These are phyloP conservation scores for Torymus texanus DNA, from an alignment of 2,888 invertebrate genomes.

Conservation along the genomic window DNA sequence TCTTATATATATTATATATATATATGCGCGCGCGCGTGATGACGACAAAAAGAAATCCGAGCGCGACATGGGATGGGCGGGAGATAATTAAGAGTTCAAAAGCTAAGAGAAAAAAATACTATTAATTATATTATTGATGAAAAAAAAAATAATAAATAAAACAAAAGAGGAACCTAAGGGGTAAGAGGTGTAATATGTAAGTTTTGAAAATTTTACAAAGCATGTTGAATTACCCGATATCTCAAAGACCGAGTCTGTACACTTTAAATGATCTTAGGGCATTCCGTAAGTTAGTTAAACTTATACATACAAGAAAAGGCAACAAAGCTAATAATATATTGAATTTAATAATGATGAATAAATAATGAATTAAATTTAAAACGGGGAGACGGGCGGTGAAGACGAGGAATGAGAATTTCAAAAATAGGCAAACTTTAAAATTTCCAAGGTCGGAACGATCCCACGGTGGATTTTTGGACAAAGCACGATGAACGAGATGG, in stretches of 20 bases:
- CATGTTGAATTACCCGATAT: constrained; percentile 61
- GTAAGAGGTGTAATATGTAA: constrained; percentile 63
- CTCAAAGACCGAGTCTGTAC: constrained; percentile 65
- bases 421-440: constrained; percentile 54
- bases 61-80: constrained; percentile 58
- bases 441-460: constrained; percentile 48
- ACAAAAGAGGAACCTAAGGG: constrained; percentile 58
- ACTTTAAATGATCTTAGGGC: constrained; percentile 66
- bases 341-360: constrained; percentile 57
- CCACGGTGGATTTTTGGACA: constrained; percentile 48
- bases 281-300: constrained; percentile 66
- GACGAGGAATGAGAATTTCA: constrained; percentile 57
- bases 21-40: constrained; percentile 57
- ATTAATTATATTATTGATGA: constrained; percentile 58
- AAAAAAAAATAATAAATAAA: constrained; percentile 52
- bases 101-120: constrained; percentile 60
- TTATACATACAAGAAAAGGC: constrained; percentile 57
- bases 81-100: constrained; percentile 68
- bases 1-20: constrained; percentile 60
- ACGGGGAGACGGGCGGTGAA: constrained; percentile 62
- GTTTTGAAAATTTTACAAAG: constrained; percentile 71
- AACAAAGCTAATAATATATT: constrained; percentile 59
- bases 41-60: constrained; percentile 61
- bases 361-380: constrained; percentile 56
- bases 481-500: constrained; percentile 47